These are phyloP conservation scores for Holacanthus passer DNA, from an alignment of 2,113 vertebrate genomes.

Conservation along the genomic window DNA sequence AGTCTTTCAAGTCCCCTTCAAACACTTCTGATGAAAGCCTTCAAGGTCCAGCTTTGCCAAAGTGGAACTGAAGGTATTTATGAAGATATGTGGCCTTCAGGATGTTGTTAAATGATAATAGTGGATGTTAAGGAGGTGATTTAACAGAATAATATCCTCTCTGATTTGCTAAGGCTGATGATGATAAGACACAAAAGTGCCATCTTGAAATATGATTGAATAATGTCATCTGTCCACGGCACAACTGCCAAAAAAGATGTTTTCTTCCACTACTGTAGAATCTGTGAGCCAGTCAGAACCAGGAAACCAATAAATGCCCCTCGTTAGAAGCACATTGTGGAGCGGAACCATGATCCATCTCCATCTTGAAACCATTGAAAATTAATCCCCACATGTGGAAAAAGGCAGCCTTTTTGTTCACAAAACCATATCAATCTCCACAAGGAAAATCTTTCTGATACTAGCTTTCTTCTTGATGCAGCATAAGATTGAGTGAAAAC, in stretches of 20 bases:
- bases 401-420: not conserved
- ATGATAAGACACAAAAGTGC: not conserved
- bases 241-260: not conserved
- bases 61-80: not conserved
- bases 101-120: not conserved
- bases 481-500: not conserved
- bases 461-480: not conserved
- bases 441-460: not conserved
- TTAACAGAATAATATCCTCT: not conserved
- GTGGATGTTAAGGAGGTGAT: not conserved
- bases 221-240: not conserved
- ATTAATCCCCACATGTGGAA: not conserved
- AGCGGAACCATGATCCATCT: constrained; percentile 9
- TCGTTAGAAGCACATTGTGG: constrained; percentile 22
- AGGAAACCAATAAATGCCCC: constrained; percentile 6
- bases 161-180: not conserved
- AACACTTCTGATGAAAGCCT: constrained; percentile 5
- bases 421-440: not conserved
- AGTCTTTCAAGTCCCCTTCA: not conserved
- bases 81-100: not conserved
- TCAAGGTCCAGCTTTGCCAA: not conserved
- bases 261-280: not conserved
- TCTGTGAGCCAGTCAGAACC: not conserved
- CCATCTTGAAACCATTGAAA: not conserved
- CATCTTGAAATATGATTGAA: not conserved